Conservation (phyloP, 2,797 vertebrate genomes). For the Smutsia gigantea region DNA sequence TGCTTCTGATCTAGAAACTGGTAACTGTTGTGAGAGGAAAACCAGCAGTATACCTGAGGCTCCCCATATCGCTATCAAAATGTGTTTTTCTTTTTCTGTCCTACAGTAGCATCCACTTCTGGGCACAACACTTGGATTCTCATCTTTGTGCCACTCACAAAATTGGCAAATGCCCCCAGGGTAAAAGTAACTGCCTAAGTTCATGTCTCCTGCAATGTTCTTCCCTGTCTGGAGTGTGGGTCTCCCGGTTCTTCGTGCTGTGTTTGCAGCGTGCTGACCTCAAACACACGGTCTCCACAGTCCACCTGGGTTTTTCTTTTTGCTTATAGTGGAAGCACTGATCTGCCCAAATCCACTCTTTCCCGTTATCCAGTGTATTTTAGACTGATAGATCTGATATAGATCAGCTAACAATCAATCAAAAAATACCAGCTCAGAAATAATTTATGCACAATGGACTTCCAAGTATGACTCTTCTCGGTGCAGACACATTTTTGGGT, state of each 20-base stretch:
- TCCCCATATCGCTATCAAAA: background rate
- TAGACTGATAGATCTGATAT: background rate
- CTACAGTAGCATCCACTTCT: background rate
- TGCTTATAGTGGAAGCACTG: background rate
- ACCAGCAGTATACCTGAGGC: background rate
- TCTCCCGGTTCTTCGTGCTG: background rate
- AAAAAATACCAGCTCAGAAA: background rate
- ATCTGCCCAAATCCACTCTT: background rate
- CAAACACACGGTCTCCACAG: background rate
- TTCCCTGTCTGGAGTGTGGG: background rate
- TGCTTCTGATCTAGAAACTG: background rate
- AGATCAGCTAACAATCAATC: background rate
- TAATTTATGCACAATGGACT: background rate
- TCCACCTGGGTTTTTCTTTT: background rate
- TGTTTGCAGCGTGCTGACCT: background rate
- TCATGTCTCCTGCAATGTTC: background rate
- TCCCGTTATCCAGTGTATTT: background rate
- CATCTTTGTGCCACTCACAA: background rate
- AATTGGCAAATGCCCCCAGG: background rate
- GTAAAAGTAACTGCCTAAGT: background rate
- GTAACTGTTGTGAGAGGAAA: background rate
- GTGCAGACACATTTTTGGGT: background rate
- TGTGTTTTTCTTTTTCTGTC: background rate
- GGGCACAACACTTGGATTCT: background rate
- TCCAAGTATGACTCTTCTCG: background rate